Percentiles rank a stretch among this genome's conserved stretches.
Conservation (phyloP, 1,140 invertebrate species). For the Trichomalopsis sarcophagae region DNA sequence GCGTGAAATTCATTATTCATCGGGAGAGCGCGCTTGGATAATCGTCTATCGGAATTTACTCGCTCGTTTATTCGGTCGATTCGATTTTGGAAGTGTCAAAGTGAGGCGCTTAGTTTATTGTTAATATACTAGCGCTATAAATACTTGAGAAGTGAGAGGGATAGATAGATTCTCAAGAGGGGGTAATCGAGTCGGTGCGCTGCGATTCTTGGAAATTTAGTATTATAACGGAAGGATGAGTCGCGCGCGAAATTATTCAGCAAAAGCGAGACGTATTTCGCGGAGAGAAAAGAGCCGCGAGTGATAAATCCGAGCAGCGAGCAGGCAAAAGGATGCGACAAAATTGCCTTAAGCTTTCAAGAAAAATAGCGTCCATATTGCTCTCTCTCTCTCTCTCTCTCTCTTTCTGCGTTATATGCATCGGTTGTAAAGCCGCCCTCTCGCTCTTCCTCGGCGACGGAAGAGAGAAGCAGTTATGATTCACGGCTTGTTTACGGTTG, state of each 20-base stretch:
- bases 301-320: slow-evolving; percentile 32
- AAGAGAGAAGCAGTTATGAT: slow-evolving; percentile 25
- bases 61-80: too few species aligned
- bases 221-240: too few species aligned
- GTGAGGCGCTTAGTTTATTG: too few species aligned
- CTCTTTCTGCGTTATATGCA: neutral
- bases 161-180: too few species aligned
- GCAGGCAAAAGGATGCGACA: slow-evolving; percentile 28
- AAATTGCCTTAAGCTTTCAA: slow-evolving; percentile 47
- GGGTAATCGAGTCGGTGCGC: too few species aligned
- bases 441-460: slow-evolving; percentile 14
- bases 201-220: too few species aligned
- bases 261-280: neutral
- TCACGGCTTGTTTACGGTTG: slow-evolving; percentile 44
- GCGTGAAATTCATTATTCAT: neutral
- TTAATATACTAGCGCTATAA: too few species aligned
- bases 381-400: neutral
- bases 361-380: slow-evolving; percentile 44
- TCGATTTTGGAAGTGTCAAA: too few species aligned
- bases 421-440: slow-evolving; percentile 22
- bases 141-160: too few species aligned
- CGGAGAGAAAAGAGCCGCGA: neutral
- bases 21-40: neutral
- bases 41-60: too few species aligned
- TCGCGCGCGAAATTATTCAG: neutral